Conservation (phyloP, 2,113 vertebrate genomes). For the Chelonoidis abingdonii region DNA sequence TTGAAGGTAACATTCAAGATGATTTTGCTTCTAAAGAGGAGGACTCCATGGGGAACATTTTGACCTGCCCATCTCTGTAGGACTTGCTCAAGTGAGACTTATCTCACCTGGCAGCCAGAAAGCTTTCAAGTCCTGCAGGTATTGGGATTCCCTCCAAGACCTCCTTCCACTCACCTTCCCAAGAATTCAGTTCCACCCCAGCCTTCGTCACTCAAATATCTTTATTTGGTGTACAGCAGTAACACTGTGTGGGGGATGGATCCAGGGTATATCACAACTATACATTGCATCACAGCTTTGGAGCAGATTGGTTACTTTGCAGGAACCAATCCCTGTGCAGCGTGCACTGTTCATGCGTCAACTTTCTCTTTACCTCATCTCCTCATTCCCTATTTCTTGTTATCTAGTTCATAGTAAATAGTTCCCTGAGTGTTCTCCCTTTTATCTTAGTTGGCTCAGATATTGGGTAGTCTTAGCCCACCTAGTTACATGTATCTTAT, state of each 20-base stretch:
- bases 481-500: neutral
- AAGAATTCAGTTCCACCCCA: neutral
- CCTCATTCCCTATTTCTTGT: neutral
- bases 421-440: neutral
- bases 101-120: neutral
- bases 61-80: neutral
- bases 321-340: neutral
- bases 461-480: neutral
- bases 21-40: neutral
- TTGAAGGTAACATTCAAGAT: neutral
- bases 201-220: neutral
- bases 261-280: too few species aligned
- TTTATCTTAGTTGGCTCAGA: neutral
- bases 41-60: neutral
- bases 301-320: neutral
- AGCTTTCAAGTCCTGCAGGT: neutral
- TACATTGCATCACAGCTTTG: neutral
- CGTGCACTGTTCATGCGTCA: neutral
- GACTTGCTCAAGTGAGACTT: neutral
- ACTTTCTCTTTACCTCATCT: neutral
- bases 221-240: neutral
- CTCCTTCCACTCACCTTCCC: neutral
- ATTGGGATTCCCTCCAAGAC: neutral
- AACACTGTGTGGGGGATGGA: neutral
- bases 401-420: neutral